A percentile compares a stretch with the other conserved stretches of the same genome.
Conservation (phyloP, 2,797 vertebrate species). For the Lagocephalus sceleratus region DNA sequence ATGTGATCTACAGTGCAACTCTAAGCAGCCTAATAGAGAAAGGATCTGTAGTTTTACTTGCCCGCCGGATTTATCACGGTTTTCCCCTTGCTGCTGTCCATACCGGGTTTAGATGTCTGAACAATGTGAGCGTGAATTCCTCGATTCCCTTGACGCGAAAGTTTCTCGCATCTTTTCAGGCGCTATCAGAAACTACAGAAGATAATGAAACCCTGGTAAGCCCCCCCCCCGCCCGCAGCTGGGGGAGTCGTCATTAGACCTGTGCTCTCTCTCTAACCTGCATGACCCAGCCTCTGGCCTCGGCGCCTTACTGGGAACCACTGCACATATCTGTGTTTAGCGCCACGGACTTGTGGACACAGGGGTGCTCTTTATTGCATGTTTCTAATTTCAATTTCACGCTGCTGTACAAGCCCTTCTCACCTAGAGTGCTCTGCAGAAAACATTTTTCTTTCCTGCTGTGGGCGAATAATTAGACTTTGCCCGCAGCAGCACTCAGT, state of each 20-base stretch:
- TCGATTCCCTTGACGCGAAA: slow-evolving; percentile 54
- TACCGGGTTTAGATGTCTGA: background rate
- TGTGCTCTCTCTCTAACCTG: slow-evolving; percentile 78
- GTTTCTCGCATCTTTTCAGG: slow-evolving; percentile 94
- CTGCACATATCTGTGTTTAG: slow-evolving; percentile 17
- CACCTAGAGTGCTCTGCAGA: slow-evolving; percentile 52
- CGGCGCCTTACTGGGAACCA: slow-evolving; percentile 50
- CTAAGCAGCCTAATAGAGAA: background rate
- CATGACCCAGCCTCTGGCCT: slow-evolving; percentile 77
- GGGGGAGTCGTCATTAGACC: slow-evolving; percentile 73
- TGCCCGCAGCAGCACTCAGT: slow-evolving; percentile 20
- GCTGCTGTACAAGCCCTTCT: no score
- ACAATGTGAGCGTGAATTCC: background rate
- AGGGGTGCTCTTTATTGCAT: slow-evolving; percentile 66
- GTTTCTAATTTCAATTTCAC: slow-evolving; percentile 23
- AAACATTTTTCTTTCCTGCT: slow-evolving; percentile 35
- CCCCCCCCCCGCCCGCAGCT: slow-evolving; percentile 48
- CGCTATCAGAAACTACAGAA: slow-evolving; percentile 99
- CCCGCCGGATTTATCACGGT: no score
- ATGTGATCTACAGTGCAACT: slow-evolving; percentile 25
- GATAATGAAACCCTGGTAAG: slow-evolving; percentile 99
- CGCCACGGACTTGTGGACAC: slow-evolving; percentile 42
- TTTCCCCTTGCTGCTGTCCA: no score
- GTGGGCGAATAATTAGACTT: slow-evolving; percentile 24
- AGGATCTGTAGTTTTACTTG: background rate